Percentiles rank a stretch among this genome's conserved stretches.
Evolutionary conservation across 2,888 invertebrate species (phyloP).

Genomic region (Athalia rosae): DNA sequence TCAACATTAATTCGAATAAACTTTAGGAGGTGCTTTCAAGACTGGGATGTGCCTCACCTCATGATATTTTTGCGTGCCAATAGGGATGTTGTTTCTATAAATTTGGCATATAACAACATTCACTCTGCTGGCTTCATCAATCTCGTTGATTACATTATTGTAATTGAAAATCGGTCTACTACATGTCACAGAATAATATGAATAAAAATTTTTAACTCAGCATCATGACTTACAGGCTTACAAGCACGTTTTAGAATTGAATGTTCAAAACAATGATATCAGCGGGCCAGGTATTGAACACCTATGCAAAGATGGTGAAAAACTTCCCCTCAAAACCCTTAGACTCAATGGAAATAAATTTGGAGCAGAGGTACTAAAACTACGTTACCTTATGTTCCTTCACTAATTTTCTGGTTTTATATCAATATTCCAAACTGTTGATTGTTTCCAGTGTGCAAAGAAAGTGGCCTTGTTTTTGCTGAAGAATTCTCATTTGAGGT

Average conservation of each 20-base stretch:
- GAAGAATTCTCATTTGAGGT: constrained; percentile 73
- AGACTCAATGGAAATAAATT: constrained; percentile 79
- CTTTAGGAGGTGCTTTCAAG: constrained; percentile 72
- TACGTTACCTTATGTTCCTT: not conserved
- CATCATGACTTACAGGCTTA: constrained; percentile 72
- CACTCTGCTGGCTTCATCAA: constrained; percentile 57
- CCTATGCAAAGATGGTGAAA: constrained; percentile 56
- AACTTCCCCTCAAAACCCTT: constrained; percentile 75
- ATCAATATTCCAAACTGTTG: not conserved
- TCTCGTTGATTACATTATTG: constrained; percentile 58
- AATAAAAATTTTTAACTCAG: constrained; percentile 62
- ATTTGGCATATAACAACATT: constrained; percentile 77
- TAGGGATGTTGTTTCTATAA: constrained; percentile 74
- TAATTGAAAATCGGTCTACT: constrained; percentile 49
- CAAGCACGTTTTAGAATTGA: constrained; percentile 75
- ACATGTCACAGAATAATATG: not conserved
- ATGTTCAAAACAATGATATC: constrained; percentile 78
- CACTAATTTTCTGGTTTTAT: not conserved
- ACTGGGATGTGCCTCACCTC: constrained; percentile 75
- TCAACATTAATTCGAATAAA: constrained; percentile 7
- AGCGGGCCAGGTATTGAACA: constrained; percentile 71
- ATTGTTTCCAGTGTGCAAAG: constrained; percentile 73
- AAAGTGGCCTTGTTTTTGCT: constrained; percentile 75
- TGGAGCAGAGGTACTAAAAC: constrained; percentile 71
- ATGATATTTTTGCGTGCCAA: constrained; percentile 74